Percentiles rank a stretch among this genome's conserved stretches.
These are phyloP conservation scores for Pristiophorus japonicus DNA, from an alignment of 2,113 vertebrate species.

Conservation along the genomic window DNA sequence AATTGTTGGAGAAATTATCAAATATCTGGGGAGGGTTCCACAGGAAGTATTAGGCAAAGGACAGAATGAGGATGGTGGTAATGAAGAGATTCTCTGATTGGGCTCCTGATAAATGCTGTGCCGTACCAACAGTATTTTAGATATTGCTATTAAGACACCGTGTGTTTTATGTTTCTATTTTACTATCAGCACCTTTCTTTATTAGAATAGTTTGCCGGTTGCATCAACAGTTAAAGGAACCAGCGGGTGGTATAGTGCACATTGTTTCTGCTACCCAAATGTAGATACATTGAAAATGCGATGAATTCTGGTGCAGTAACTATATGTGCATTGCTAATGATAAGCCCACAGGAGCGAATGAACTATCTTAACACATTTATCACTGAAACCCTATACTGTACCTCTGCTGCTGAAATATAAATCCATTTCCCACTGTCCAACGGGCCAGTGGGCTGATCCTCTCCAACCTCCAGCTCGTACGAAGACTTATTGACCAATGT, in stretches of 20 bases:
- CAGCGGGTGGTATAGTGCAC: neutral
- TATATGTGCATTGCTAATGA: neutral
- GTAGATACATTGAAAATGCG: neutral
- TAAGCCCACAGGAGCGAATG: neutral
- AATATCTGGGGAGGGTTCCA: neutral
- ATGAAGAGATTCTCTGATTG: neutral
- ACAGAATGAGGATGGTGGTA: neutral
- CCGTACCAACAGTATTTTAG: neutral
- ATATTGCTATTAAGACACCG: neutral
- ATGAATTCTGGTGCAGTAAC: neutral
- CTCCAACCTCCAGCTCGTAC: slow-evolving; percentile 85
- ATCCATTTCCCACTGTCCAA: slow-evolving; percentile 70
- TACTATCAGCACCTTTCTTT: neutral
- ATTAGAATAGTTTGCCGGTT: neutral
- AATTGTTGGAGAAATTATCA: neutral
- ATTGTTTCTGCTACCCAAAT: neutral
- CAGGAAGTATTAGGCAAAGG: neutral
- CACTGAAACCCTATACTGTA: slow-evolving; percentile 43
- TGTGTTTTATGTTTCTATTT: neutral
- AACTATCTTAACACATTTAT: neutral
- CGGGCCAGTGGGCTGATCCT: slow-evolving; percentile 58
- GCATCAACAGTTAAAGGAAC: neutral
- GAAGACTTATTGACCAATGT: slow-evolving; percentile 84
- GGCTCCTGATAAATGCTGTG: neutral
- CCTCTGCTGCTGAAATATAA: slow-evolving; percentile 79